Conservation (phyloP, 2,888 invertebrate species). For the Eumerus sabulonum region DNA sequence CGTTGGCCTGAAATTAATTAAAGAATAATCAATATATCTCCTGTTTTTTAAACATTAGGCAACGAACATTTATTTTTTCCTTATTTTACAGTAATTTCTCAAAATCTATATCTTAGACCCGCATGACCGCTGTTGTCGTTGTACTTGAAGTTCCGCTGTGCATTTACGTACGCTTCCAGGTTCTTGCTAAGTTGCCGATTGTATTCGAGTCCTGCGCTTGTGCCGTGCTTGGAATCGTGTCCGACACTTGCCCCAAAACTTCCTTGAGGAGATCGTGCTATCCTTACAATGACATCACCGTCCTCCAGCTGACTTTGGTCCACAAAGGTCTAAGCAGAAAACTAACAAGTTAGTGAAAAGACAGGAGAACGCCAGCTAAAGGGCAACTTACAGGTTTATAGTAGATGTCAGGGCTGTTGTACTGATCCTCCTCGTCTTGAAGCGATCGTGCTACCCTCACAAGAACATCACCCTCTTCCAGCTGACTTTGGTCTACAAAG, state of each 20-base stretch:
- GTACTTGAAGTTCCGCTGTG: conserved; percentile 23
- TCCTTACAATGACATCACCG: conserved; percentile 5
- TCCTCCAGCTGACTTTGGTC: background rate
- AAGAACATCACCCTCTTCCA: background rate
- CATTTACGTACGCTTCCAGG: conserved; percentile 29
- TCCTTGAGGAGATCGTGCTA: conserved; percentile 32
- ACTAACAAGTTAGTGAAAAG: too few species aligned
- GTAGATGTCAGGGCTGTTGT: too few species aligned
- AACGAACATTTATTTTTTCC: too few species aligned
- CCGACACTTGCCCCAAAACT: conserved; percentile 3
- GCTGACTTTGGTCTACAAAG: background rate
- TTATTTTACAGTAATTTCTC: too few species aligned
- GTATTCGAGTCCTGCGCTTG: conserved; percentile 18
- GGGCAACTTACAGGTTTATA: conserved; percentile 5
- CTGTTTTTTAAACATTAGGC: too few species aligned
- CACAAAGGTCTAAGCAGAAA: background rate
- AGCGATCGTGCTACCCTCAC: conserved; percentile 30
- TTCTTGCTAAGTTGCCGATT: conserved; percentile 23
- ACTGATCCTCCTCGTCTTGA: too few species aligned
- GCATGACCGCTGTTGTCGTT: conserved; percentile 47
- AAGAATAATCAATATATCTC: too few species aligned
- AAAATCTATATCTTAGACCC: conserved; percentile 37
- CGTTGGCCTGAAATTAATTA: too few species aligned
- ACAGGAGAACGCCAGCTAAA: background rate
- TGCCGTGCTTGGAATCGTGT: conserved; percentile 8